These are phyloP conservation scores for Chelon auratus DNA, from an alignment of 2,797 vertebrate genomes.

Conservation along the genomic window DNA sequence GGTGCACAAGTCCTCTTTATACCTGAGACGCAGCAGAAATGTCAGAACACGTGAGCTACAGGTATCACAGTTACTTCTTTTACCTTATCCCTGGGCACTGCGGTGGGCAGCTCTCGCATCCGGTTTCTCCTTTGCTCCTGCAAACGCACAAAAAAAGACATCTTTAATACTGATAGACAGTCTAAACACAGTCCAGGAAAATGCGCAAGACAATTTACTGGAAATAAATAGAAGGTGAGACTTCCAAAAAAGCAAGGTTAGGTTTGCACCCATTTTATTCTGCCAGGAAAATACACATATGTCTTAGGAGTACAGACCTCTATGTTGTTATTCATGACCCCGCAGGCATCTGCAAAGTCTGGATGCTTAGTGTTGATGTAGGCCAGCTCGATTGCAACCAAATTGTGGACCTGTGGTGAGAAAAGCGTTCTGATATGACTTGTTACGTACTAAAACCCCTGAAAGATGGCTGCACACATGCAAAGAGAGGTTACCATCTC, in stretches of 20 bases:
- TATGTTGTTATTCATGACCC: conserved; percentile 98
- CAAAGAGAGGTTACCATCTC: conserved; percentile 89
- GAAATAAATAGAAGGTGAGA: background rate
- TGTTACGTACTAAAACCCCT: no score
- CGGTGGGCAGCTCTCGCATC: conserved; percentile 91
- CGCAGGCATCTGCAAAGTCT: conserved; percentile 98
- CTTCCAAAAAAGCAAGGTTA: background rate
- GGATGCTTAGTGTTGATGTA: conserved; percentile 99
- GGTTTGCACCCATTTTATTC: background rate
- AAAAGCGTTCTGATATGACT: background rate
- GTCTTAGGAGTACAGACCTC: conserved; percentile 85
- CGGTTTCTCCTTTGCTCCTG: conserved; percentile 96
- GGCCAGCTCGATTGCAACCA: conserved; percentile 97
- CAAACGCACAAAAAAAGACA: conserved; percentile 16
- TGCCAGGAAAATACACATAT: background rate
- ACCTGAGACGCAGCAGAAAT: conserved; percentile 8
- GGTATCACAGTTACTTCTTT: conserved; percentile 19
- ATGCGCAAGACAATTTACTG: background rate
- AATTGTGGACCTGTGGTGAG: conserved; percentile 93
- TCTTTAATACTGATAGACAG: background rate
- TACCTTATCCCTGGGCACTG: conserved; percentile 94
- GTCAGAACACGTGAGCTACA: conserved; percentile 10
- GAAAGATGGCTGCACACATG: background rate
- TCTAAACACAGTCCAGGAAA: background rate
- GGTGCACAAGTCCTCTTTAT: conserved; percentile 27